Evolutionary conservation across 2,888 invertebrate species (phyloP).

Genomic region (Monopis laevigella): DNA sequence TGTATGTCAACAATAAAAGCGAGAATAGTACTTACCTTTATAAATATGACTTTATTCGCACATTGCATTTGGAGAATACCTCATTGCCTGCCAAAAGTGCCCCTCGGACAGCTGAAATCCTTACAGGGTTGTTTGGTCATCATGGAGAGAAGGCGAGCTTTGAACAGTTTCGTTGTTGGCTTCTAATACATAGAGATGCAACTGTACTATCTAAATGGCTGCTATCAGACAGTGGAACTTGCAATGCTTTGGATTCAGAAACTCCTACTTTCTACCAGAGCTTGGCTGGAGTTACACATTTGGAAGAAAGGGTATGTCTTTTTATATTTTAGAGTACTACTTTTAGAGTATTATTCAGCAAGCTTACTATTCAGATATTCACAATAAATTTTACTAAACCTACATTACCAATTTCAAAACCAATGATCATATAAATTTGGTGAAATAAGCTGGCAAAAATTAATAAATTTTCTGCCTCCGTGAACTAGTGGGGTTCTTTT

Average conservation of each 20-base stretch:
- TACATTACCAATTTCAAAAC: no score
- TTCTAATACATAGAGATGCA: constrained; percentile 77
- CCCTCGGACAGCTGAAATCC: constrained; percentile 40
- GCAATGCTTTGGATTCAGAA: constrained; percentile 82
- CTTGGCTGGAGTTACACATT: constrained; percentile 91
- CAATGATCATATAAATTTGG: not conserved
- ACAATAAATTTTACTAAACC: no score
- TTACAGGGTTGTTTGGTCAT: constrained; percentile 46
- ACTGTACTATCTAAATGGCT: constrained; percentile 87
- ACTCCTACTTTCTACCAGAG: constrained; percentile 94
- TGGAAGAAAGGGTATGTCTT: constrained; percentile 73
- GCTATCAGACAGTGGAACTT: constrained; percentile 75
- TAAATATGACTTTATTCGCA: constrained; percentile 77
- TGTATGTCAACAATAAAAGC: constrained; percentile 84
- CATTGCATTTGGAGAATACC: constrained; percentile 66
- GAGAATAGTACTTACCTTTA: constrained; percentile 71
- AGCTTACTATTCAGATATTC: no score
- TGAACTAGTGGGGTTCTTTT: no score
- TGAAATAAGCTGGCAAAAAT: not conserved
- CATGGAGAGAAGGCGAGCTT: constrained; percentile 65
- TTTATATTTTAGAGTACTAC: no score
- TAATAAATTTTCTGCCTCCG: no score
- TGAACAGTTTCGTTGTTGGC: constrained; percentile 84
- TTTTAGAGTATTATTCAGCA: no score
- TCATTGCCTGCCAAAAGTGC: constrained; percentile 42